Evolutionary conservation across 2,797 vertebrate genomes (phyloP).

Genomic region (Synaphobranchus kaupii): DNA sequence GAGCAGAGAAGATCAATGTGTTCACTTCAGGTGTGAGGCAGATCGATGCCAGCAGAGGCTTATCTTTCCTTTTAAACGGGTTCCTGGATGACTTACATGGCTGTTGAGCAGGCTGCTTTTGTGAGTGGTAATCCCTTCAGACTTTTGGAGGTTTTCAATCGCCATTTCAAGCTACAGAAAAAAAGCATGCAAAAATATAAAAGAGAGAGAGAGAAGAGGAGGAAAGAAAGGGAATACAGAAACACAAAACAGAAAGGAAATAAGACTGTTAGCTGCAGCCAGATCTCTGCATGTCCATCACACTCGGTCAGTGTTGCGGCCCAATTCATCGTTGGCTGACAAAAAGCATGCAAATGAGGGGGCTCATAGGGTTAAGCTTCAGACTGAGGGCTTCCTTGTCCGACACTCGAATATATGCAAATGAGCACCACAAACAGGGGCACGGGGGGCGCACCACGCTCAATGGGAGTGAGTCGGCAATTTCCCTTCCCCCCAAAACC

Average conservation of each 20-base stretch:
- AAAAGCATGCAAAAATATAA: conserved; percentile 76
- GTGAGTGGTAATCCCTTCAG: conserved; percentile 98
- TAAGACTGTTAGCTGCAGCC: conserved; percentile 89
- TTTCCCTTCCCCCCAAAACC: conserved; percentile 23
- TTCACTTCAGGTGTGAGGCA: conserved; percentile 30
- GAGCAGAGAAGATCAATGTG: conserved; percentile 49
- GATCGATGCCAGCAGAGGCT: conserved; percentile 18
- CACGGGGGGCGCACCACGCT: conserved; percentile 58
- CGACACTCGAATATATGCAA: conserved; percentile 73
- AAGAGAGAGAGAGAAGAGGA: conserved; percentile 53
- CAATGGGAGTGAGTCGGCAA: conserved; percentile 57
- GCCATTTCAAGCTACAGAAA: conserved; percentile 98
- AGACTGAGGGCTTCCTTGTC: conserved; percentile 61
- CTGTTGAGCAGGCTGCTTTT: conserved; percentile 99
- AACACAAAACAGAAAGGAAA: conserved; percentile 78
- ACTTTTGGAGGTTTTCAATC: conserved; percentile 99
- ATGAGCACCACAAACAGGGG: conserved; percentile 67
- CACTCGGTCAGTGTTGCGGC: conserved; percentile 75
- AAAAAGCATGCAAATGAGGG: conserved; percentile 77
- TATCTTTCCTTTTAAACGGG: conserved; percentile 55
- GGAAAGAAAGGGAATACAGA: conserved; percentile 53
- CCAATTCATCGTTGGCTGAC: conserved; percentile 70
- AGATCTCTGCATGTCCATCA: conserved; percentile 76
- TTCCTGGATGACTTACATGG: conserved; percentile 93
- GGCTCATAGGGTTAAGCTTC: conserved; percentile 70